Evolutionary conservation across 1,140 invertebrate species (phyloP), one percentile per base, ranked within the genome.

Genomic region (Aleiodes sp.): DNA sequence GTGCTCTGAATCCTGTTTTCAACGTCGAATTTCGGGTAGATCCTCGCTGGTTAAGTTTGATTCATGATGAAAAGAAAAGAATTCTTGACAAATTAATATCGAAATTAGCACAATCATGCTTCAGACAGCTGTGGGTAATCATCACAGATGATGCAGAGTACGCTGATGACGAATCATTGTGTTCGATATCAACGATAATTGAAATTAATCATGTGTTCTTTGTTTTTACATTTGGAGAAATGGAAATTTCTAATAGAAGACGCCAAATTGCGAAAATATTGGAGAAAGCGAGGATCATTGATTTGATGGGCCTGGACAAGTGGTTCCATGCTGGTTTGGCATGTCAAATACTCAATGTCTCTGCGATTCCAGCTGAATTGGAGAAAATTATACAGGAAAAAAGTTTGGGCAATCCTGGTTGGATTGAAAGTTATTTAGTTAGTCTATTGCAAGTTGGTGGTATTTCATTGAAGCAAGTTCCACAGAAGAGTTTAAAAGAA

Each of bases 391-490:
- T 91, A 61, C 88, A 90, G 76, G 84, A 84, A 68, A 87, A 86
- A 72, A 90, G 89, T 73, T 78, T 82, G 26, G 90, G 90, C 0
- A 88, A 89, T 80, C 88, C 90, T 2, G 90, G 90, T 2, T 91
- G 90, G 90, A 88, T 91, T 57, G 88, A 91, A 76, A 90, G 87
- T 76, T 91, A 89, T 72, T 76, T 91, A 4, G 78, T 89, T 12
- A 89, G 86, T 70, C 80, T 91, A 4, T 77, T 88, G 1, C 89
- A 92, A 78, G 79, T 84, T 2, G 83, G 85, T 60, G 83, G 81
- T 0, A 70, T 91, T 24, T 73, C 80, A 7, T 84, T 88, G 28
- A 73, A 81, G 41, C 81, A 82, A 33, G 74, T 87, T 2, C 78
- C 78, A 0, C 83, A 73, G 74, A 62, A 68, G 65, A 28, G 83